Base-by-base conservation (phyloP, 2,113 vertebrate genomes). In the Tylochromis polylepis region DNA sequence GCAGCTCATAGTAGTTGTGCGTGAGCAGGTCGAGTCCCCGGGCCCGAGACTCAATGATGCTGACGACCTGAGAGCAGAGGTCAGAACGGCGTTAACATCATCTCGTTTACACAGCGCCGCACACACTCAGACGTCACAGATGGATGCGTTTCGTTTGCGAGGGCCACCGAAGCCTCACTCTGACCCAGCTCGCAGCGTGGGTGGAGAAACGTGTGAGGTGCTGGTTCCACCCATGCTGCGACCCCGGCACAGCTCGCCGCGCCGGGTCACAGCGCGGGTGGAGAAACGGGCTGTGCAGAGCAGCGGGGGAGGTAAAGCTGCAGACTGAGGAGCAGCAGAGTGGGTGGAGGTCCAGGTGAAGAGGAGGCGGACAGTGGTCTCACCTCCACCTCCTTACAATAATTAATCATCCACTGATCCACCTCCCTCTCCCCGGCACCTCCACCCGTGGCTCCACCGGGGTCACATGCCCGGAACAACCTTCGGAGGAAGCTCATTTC, bases 1-100 rank as follows among this genome's bases (percentile, higher is more conserved):
- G 97, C 81, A 99, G 97, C 94, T 99, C 98, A 0, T 99, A 99
- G 95, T 99, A 99, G 78, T 98, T 99, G 81, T 99, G 98, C 27
- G 97, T 96, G 96, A 99, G 97, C 14, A 99, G 97, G 87, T 99
- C 99, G 72, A 99, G 96, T 0, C 98, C 97, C 43, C 99, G 92
- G 7, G 98, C 98, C 0, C 98, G 97, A 1, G 98, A 99, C 88
- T 99, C 99, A 1, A 99, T 98, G 92, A 99, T 99, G 2, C 95
- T 95, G 34, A 99, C 99, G 1, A 99, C 98, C 99, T 88, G 55
- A 14, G 16, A 72, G 67, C 8, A 15, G 62, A 67, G 36, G n/a
- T 72, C 67, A 75, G 16, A 72, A 27, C 0, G 3, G 62, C 8
- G 11, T n/a, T 8, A 9, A 53, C 8, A 2, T 55, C 18, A n/a